phyloP scores from a whole-genome alignment of 2,888 invertebrate genomes.

The Torymus auratus region DNA sequence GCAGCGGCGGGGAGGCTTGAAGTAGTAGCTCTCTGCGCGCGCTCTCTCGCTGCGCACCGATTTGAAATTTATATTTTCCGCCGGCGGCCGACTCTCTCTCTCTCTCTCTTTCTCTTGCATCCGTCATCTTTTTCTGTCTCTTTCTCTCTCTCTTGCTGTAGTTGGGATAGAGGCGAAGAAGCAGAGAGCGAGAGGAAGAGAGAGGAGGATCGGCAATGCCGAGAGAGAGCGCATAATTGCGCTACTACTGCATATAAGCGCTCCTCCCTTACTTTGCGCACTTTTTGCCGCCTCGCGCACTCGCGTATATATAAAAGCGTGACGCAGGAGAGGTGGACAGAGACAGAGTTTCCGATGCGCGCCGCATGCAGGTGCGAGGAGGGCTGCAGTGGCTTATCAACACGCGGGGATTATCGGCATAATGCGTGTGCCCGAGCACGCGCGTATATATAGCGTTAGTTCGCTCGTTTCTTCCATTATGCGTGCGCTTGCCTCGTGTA shows the following conservation, averaged over 20 bases:
- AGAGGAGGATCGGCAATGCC: slow-evolving; percentile 40
- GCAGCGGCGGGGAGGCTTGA: slow-evolving; percentile 52
- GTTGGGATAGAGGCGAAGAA: slow-evolving; percentile 21
- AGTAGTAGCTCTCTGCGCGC: background rate
- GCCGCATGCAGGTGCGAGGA: slow-evolving; percentile 31
- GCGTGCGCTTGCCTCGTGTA: background rate
- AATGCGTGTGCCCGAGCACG: background rate
- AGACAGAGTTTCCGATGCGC: background rate
- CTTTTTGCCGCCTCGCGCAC: slow-evolving; percentile 45
- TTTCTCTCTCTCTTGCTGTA: slow-evolving; percentile 14
- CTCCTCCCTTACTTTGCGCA: slow-evolving; percentile 42
- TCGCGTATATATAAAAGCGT: slow-evolving; percentile 15
- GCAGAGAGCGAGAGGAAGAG: background rate
- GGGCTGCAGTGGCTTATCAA: slow-evolving; percentile 35
- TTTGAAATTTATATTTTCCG: slow-evolving; percentile 61
- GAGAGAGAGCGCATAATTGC: slow-evolving; percentile 58
- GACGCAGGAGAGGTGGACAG: background rate
- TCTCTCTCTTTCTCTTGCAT: slow-evolving; percentile 51
- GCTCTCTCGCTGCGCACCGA: slow-evolving; percentile 41
- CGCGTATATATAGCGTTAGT: too few relatives aligned
- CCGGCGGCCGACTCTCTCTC: slow-evolving; percentile 50
- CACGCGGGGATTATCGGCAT: slow-evolving; percentile 65
- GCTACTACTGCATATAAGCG: slow-evolving; percentile 46
- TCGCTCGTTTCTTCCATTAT: background rate
- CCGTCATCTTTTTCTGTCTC: slow-evolving; percentile 14